Evolutionary conservation across 2,888 invertebrate species (phyloP).

Genomic region (Cosmopolites sordidus): DNA sequence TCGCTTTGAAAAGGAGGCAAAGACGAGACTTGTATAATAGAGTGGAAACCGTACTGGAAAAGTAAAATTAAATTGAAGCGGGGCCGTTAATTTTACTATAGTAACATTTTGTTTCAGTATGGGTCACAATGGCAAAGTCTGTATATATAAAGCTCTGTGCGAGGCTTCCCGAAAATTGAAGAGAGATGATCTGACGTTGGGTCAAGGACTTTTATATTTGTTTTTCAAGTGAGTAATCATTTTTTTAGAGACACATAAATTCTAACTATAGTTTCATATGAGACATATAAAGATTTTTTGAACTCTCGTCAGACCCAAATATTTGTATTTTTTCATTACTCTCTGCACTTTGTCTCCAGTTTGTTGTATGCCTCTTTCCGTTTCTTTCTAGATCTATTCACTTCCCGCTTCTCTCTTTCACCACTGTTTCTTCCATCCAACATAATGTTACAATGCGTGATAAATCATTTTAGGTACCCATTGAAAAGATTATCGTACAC

Average conservation of each 20-base stretch:
- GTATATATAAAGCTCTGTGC: constrained; percentile 67
- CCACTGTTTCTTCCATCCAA: too few relatives aligned
- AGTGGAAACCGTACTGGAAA: constrained; percentile 63
- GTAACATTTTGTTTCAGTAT: constrained; percentile 52
- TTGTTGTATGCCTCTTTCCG: too few relatives aligned
- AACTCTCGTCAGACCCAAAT: too few relatives aligned
- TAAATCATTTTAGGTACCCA: constrained; percentile 65
- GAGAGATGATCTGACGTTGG: constrained; percentile 54
- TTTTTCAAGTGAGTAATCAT: constrained; percentile 62
- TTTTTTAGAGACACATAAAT: too few relatives aligned
- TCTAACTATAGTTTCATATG: too few relatives aligned
- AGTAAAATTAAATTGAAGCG: constrained; percentile 52
- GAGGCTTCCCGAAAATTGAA: constrained; percentile 64
- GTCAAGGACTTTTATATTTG: constrained; percentile 66
- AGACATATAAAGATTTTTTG: too few relatives aligned
- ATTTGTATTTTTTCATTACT: too few relatives aligned
- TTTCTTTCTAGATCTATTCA: too few relatives aligned
- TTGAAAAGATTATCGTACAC: constrained; percentile 57
- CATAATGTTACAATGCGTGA: too few relatives aligned
- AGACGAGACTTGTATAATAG: constrained; percentile 66
- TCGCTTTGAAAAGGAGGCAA: constrained; percentile 49
- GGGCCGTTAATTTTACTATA: neutral
- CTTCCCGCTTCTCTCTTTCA: too few relatives aligned
- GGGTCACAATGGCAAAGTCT: constrained; percentile 68
- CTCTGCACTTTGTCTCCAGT: too few relatives aligned